A percentile compares a stretch with the other conserved stretches of the same genome.
Evolutionary conservation across 2,113 vertebrate species (phyloP).

Genomic region (Chaetodon auriga): DNA sequence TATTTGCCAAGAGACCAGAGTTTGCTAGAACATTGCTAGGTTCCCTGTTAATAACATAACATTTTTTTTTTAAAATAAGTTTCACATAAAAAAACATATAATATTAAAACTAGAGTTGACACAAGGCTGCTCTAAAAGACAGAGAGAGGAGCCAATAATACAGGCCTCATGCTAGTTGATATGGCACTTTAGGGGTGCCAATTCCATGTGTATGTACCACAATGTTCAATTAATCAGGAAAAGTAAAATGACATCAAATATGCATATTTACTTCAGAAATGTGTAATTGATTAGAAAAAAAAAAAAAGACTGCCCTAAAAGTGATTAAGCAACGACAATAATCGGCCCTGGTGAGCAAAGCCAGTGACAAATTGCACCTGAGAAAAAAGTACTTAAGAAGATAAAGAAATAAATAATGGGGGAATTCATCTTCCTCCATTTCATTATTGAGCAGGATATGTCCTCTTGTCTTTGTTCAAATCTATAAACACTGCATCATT

Average conservation of each 20-base stretch:
- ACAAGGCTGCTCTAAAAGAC: neutral
- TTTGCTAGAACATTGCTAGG: neutral
- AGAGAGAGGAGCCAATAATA: neutral
- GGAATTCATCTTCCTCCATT: constrained; percentile 30
- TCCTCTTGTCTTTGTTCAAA: constrained; percentile 15
- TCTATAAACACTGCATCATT: constrained; percentile 46
- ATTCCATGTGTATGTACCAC: neutral
- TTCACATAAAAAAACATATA: neutral
- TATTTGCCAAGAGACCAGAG: neutral
- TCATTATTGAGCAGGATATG: constrained; percentile 16
- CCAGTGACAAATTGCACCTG: constrained; percentile 12
- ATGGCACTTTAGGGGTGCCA: neutral
- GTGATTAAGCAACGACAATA: neutral
- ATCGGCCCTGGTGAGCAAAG: neutral
- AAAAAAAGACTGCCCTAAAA: neutral
- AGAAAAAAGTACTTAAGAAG: constrained; percentile 3
- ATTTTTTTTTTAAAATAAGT: neutral
- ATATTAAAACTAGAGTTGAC: neutral
- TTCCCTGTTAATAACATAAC: neutral
- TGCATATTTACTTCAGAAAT: neutral
- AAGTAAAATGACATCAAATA: neutral
- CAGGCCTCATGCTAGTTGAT: neutral
- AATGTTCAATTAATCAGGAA: neutral
- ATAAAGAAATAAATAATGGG: constrained; percentile 22
- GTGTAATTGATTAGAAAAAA: neutral